phyloP scores from a whole-genome alignment of 2,113 vertebrate genomes.

The Octodon degus region DNA sequence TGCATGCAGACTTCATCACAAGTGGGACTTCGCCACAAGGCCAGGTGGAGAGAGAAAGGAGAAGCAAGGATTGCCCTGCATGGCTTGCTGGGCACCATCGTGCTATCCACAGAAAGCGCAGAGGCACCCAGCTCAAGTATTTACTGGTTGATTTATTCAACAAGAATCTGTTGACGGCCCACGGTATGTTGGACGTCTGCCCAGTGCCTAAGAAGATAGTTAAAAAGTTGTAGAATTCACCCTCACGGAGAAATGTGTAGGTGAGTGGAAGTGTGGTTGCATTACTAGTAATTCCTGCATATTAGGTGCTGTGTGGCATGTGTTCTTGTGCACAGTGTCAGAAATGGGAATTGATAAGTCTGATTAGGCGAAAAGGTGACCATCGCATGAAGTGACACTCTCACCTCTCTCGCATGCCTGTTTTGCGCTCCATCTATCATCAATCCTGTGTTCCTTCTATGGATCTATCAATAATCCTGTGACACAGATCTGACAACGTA shows the following conservation, averaged over 20 bases:
- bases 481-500: not conserved
- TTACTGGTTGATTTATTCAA: not conserved
- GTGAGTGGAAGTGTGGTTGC: not conserved
- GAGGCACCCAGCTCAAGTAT: not conserved
- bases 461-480: not conserved
- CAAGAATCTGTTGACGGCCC: not conserved
- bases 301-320: not conserved
- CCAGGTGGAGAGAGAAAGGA: not conserved
- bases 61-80: not conserved
- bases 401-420: not conserved
- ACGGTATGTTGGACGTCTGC: not conserved
- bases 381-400: not conserved
- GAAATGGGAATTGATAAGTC: not conserved
- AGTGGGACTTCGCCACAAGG: not conserved
- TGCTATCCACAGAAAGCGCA: not conserved
- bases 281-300: not conserved
- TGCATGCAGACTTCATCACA: not conserved
- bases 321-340: not conserved
- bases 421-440: not conserved
- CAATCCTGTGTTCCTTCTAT: not conserved
- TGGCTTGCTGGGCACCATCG: not conserved
- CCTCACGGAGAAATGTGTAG: not conserved
- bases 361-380: not conserved
- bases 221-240: not conserved
- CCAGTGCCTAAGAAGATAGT: not conserved